phyloP scores from a whole-genome alignment of 2,888 invertebrate species.

The Syrista parreyssii region DNA sequence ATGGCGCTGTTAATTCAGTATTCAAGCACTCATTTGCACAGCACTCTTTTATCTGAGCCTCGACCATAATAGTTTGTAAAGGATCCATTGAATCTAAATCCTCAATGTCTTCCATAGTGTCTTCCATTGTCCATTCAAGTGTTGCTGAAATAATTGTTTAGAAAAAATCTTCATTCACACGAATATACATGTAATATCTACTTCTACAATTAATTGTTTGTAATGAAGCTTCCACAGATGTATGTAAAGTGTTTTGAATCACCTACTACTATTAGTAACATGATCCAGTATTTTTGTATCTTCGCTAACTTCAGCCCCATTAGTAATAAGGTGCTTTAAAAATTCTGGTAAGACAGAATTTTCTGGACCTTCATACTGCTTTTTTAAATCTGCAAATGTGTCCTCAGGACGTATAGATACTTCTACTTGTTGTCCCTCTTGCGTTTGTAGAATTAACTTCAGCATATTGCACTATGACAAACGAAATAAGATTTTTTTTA shows the following conservation, averaged over 20 bases:
- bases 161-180: not conserved
- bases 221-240: not conserved
- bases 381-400: conserved; percentile 30
- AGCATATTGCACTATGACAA: conserved; percentile 24
- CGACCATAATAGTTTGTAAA: conserved; percentile 8
- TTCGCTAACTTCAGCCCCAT: conserved; percentile 26
- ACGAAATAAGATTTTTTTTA: not conserved
- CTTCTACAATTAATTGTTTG: not conserved
- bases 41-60: conserved; percentile 18
- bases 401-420: conserved; percentile 30
- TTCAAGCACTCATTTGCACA: conserved; percentile 15
- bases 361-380: conserved; percentile 24
- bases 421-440: conserved; percentile 31
- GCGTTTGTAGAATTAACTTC: conserved; percentile 29
- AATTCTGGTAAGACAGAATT: conserved; percentile 22
- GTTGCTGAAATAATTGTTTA: conserved; percentile 15
- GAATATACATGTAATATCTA: not conserved
- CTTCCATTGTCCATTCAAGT: conserved; percentile 17
- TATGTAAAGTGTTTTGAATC: not conserved
- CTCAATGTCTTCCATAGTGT: conserved; percentile 7
- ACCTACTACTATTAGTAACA: conserved; percentile 27
- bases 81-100: conserved; percentile 9
- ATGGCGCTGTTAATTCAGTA: conserved; percentile 15
- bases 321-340: conserved; percentile 27
- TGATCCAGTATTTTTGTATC: conserved; percentile 31